Evolutionary conservation across 1,140 invertebrate species (phyloP).

Genomic region (Nebria ingens): DNA sequence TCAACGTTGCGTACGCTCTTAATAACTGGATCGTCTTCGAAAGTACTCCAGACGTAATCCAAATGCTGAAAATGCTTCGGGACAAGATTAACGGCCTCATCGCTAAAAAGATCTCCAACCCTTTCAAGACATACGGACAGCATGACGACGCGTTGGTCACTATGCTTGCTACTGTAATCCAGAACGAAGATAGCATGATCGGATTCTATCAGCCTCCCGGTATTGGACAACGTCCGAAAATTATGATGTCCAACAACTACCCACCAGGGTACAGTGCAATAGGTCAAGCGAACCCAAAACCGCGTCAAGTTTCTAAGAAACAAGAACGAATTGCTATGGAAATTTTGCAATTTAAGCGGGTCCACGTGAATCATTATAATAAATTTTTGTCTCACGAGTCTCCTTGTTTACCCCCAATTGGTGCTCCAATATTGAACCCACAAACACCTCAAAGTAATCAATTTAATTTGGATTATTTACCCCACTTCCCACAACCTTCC

Average conservation of each 20-base stretch:
- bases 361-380: neutral
- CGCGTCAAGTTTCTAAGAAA: neutral
- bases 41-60: constrained; percentile 52
- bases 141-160: constrained; percentile 63
- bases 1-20: constrained; percentile 31
- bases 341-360: neutral
- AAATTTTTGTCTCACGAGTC: neutral
- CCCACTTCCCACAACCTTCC: too few species aligned
- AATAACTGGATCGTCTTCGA: constrained; percentile 77
- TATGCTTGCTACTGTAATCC: constrained; percentile 55
- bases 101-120: constrained; percentile 58
- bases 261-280: neutral
- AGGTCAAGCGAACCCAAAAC: neutral
- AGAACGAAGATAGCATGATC: constrained; percentile 58
- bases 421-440: too few species aligned
- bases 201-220: constrained; percentile 63
- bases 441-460: too few species aligned
- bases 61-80: constrained; percentile 57
- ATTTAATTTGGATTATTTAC: too few species aligned
- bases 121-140: constrained; percentile 50
- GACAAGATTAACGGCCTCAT: constrained; percentile 71
- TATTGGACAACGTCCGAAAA: constrained; percentile 65
- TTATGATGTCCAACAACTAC: constrained; percentile 39
- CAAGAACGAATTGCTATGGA: neutral
- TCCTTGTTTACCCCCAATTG: too few species aligned